phyloP scores from a whole-genome alignment of 1,140 invertebrate species.

The Agrilus planipennis region DNA sequence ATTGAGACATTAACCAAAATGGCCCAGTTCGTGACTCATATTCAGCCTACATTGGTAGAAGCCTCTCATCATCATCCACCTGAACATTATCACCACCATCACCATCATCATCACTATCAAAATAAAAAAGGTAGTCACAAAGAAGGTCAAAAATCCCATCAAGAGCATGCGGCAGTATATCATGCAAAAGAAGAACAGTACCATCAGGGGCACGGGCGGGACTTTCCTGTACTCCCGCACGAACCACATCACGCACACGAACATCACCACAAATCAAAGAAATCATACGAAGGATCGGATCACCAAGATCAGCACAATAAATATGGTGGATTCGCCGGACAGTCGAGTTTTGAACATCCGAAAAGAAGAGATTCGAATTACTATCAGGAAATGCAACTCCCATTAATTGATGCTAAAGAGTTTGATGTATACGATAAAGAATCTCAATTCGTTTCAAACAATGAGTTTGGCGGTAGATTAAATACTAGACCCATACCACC shows the following conservation, averaged over 20 bases:
- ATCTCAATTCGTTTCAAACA: too few species aligned
- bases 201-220: constrained; percentile 14
- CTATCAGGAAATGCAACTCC: too few species aligned
- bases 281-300: constrained; percentile 5
- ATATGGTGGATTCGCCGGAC: too few species aligned
- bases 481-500: too few species aligned
- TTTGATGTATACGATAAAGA: too few species aligned
- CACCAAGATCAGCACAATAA: too few species aligned
- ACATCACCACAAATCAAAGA: constrained; percentile 10
- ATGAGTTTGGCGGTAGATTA: too few species aligned
- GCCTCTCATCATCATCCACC: constrained; percentile 40
- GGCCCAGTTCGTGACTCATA: constrained; percentile 46
- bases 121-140: constrained; percentile 11
- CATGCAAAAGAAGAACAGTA: constrained; percentile 15
- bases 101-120: constrained; percentile 16
- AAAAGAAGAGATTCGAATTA: too few species aligned
- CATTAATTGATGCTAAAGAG: too few species aligned
- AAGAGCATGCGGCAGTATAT: constrained; percentile 13
- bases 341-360: too few species aligned
- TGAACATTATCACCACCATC: constrained; percentile 28
- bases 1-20: constrained; percentile 26
- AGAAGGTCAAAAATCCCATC: constrained; percentile 2
- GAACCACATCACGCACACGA: constrained; percentile 17
- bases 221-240: constrained; percentile 27
- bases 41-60: constrained; percentile 43